Percentiles rank a stretch among this genome's conserved stretches.
Evolutionary conservation across 2,888 invertebrate genomes (phyloP).

Genomic region (Drosophila buzzatii): DNA sequence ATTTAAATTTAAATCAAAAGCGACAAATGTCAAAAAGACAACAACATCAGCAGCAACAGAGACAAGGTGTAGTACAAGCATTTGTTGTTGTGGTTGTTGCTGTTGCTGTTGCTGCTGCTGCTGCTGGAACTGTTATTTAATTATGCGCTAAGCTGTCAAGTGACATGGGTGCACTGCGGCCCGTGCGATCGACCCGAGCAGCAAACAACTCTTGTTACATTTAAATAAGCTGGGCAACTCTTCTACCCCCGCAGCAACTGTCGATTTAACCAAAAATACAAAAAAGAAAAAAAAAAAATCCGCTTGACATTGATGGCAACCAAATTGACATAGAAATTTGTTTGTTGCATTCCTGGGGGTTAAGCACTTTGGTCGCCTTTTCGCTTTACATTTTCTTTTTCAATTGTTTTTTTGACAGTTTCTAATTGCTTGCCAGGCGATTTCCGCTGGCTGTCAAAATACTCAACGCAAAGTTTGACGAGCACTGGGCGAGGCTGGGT

Average conservation of each 20-base stretch:
- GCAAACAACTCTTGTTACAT: constrained; percentile 53
- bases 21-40: constrained; percentile 60
- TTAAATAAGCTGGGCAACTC: constrained; percentile 46
- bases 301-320: constrained; percentile 72
- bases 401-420: constrained; percentile 58
- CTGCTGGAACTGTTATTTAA: constrained; percentile 64
- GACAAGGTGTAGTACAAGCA: constrained; percentile 28
- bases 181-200: constrained; percentile 8
- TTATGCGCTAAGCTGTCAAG: constrained; percentile 78
- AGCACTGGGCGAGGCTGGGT: neutral
- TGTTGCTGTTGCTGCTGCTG: neutral
- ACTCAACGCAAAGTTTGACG: constrained; percentile 26
- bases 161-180: constrained; percentile 68
- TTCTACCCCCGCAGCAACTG: constrained; percentile 21
- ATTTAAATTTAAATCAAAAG: constrained; percentile 52
- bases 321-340: constrained; percentile 74
- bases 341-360: constrained; percentile 51
- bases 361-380: constrained; percentile 45
- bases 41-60: constrained; percentile 24
- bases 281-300: constrained; percentile 25
- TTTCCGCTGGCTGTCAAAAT: constrained; percentile 65
- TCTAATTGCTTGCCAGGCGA: constrained; percentile 68
- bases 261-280: constrained; percentile 38
- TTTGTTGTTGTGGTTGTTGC: constrained; percentile 12
- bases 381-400: constrained; percentile 11